Evolutionary conservation across 2,113 vertebrate genomes (phyloP).

Genomic region (Lucifuga dentata): DNA sequence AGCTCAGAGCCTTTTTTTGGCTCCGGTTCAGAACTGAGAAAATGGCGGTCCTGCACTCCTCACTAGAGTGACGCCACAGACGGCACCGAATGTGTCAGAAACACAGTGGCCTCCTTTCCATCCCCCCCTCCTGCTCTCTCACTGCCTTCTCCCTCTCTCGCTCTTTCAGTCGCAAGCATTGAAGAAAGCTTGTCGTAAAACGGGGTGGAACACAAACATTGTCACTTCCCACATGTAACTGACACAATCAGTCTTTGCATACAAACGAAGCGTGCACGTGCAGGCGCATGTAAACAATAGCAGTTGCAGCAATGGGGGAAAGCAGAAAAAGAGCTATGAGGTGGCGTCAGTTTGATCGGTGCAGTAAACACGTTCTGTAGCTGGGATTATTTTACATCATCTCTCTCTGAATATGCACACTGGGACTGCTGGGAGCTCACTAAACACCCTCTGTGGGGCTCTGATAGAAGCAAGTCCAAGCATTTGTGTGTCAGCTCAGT

Average conservation of each 20-base stretch:
- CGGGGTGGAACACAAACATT: constrained; percentile 39
- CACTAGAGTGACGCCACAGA: constrained; percentile 82
- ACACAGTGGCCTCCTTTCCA: constrained; percentile 66
- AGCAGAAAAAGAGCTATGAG: constrained; percentile 36
- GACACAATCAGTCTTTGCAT: constrained; percentile 29
- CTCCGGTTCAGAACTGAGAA: constrained; percentile 89
- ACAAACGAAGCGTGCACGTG: constrained; percentile 49
- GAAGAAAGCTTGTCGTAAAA: constrained; percentile 43
- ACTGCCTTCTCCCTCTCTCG: constrained; percentile 36
- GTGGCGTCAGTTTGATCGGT: constrained; percentile 25
- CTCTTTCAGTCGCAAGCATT: constrained; percentile 36
- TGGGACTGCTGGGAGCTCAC: not conserved
- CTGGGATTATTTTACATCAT: not conserved
- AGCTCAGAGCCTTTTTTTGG: constrained; percentile 86
- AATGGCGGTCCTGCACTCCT: constrained; percentile 90
- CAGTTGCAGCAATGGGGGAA: constrained; percentile 13
- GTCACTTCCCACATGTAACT: constrained; percentile 40
- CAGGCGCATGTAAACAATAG: constrained; percentile 60
- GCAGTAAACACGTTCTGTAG: constrained; percentile 19
- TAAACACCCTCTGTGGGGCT: not conserved
- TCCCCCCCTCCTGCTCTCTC: constrained; percentile 37
- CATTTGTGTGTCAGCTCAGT: constrained; percentile 18
- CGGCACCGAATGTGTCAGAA: constrained; percentile 74
- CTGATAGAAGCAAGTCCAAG: constrained; percentile 9
- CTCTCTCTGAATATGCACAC: not conserved